A percentile compares a stretch with the other conserved stretches of the same genome.
Conservation (phyloP, 2,888 invertebrate species). For the Hedychridium roseum region DNA sequence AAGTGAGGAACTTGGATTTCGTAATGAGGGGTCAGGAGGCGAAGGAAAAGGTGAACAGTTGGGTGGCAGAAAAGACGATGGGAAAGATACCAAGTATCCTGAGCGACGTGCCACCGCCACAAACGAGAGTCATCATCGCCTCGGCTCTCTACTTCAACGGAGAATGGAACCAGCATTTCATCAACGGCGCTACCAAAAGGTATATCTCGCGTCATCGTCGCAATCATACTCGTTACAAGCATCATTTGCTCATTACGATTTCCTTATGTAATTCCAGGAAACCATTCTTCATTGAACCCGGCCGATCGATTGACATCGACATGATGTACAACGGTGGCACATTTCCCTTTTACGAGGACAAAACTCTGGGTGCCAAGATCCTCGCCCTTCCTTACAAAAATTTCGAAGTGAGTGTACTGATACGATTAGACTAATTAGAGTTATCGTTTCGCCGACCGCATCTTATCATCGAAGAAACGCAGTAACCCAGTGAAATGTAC, state of each 20-base stretch:
- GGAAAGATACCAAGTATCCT: slow-evolving; percentile 72
- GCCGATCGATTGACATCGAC: slow-evolving; percentile 63
- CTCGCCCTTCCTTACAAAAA: slow-evolving; percentile 78
- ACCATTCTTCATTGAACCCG: slow-evolving; percentile 64
- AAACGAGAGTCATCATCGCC: slow-evolving; percentile 71
- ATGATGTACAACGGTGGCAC: slow-evolving; percentile 75
- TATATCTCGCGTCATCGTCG: slow-evolving; percentile 46
- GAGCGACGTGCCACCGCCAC: slow-evolving; percentile 64
- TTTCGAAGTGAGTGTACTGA: slow-evolving; percentile 63
- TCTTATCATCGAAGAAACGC: too few species aligned
- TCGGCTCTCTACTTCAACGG: slow-evolving; percentile 78
- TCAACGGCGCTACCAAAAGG: slow-evolving; percentile 67
- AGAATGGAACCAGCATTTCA: slow-evolving; percentile 74
- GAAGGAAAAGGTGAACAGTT: slow-evolving; percentile 68
- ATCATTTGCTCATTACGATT: too few species aligned
- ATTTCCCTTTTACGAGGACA: slow-evolving; percentile 69
- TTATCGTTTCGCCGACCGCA: too few species aligned
- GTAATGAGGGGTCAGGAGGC: slow-evolving; percentile 58
- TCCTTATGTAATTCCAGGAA: slow-evolving; percentile 61
- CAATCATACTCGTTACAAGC: too few species aligned
- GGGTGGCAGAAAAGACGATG: slow-evolving; percentile 71
- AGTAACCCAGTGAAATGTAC: too few species aligned
- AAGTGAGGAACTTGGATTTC: slow-evolving; percentile 69
- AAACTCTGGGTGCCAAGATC: slow-evolving; percentile 68
- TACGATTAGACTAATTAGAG: too few species aligned